Conservation (phyloP, 2,888 invertebrate species). For the Nymphalis urticae region DNA sequence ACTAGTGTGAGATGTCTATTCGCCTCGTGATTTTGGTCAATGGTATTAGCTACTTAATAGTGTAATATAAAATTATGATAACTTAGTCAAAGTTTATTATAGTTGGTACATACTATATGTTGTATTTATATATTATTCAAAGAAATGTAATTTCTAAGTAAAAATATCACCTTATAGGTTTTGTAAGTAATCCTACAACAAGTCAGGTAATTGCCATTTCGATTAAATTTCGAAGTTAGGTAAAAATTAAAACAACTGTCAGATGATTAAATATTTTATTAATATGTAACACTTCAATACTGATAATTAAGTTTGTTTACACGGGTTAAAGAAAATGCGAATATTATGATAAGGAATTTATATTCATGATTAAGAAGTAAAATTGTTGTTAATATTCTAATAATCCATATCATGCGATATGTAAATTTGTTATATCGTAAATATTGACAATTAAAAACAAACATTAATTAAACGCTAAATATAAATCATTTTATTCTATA, state of each 20-base stretch:
- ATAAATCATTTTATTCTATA: neutral
- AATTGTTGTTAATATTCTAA: slow-evolving; percentile 12
- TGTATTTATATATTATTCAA: too few species aligned
- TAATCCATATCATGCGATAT: slow-evolving; percentile 21
- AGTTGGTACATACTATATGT: too few species aligned
- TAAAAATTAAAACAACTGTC: slow-evolving; percentile 39
- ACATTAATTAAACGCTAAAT: neutral
- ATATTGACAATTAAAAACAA: neutral
- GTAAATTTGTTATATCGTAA: neutral
- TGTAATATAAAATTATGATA: too few species aligned
- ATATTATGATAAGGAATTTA: slow-evolving; percentile 45
- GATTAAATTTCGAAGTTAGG: too few species aligned
- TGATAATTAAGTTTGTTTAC: slow-evolving; percentile 56
- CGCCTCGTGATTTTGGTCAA: too few species aligned
- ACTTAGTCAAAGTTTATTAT: too few species aligned
- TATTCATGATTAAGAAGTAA: slow-evolving; percentile 25
- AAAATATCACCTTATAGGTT: too few species aligned
- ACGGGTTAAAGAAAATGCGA: slow-evolving; percentile 50
- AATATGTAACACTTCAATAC: slow-evolving; percentile 73
- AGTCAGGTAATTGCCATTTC: too few species aligned
- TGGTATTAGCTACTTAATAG: too few species aligned
- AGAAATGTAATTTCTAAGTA: too few species aligned
- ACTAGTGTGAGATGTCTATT: too few species aligned
- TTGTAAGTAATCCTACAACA: too few species aligned
- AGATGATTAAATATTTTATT: slow-evolving; percentile 75